These are phyloP conservation scores for Antheraea mylitta DNA, from an alignment of 1,140 invertebrate species.

Conservation along the genomic window DNA sequence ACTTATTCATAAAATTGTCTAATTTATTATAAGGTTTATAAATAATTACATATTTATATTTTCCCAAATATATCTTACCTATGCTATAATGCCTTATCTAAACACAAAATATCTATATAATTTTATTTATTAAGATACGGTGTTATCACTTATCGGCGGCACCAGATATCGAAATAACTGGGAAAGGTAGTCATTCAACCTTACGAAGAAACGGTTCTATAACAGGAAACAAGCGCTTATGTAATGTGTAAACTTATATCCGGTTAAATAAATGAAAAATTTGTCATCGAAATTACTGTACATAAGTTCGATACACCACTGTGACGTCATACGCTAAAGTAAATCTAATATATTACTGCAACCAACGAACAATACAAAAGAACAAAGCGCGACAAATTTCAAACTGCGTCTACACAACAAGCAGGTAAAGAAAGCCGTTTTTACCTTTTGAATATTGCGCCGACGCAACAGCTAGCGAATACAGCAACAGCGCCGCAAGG, in stretches of 20 bases:
- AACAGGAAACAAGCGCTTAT: conserved; percentile 23
- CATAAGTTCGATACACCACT: background rate
- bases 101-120: background rate
- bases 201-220: conserved; percentile 10
- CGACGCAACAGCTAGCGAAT: conserved; percentile 59
- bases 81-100: background rate
- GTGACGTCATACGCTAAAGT: background rate
- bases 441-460: conserved; percentile 72
- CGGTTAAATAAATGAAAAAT: conserved; percentile 6
- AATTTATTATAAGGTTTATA: too few species aligned
- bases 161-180: conserved; percentile 6
- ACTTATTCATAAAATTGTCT: too few species aligned
- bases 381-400: conserved; percentile 13
- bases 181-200: conserved; percentile 12
- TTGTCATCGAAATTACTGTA: background rate
- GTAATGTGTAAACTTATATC: background rate
- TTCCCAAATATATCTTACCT: background rate
- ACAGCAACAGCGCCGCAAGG: conserved; percentile 54
- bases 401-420: conserved; percentile 12
- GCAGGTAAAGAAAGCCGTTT: conserved; percentile 63
- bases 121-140: background rate
- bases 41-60: too few species aligned
- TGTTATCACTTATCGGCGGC: conserved; percentile 3
- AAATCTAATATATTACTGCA: background rate
- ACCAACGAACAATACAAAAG: conserved; percentile 20